Conservation (phyloP, 2,888 invertebrate genomes). For the Parasteatoda lunata region DNA sequence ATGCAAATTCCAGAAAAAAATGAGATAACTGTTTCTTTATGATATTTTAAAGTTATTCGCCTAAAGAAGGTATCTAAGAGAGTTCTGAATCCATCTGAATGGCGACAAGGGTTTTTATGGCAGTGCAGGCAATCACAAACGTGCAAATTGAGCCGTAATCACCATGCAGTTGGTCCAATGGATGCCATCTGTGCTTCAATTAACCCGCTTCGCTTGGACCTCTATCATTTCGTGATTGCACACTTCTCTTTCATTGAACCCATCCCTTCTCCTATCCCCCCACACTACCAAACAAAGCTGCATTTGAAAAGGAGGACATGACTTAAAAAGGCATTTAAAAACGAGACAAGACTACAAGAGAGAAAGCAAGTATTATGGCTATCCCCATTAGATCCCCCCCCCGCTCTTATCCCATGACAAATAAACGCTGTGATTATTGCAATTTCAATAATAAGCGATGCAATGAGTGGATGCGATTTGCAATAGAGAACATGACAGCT, state of each 20-base stretch:
- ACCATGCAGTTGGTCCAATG: slow-evolving; percentile 59
- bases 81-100: slow-evolving; percentile 29
- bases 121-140: slow-evolving; percentile 60
- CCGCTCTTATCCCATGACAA: slow-evolving; percentile 49
- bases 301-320: slow-evolving; percentile 49
- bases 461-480: slow-evolving; percentile 34
- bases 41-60: neutral
- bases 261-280: slow-evolving; percentile 23
- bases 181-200: slow-evolving; percentile 68
- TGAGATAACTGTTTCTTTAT: too few relatives aligned
- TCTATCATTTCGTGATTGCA: slow-evolving; percentile 51
- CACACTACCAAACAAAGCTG: slow-evolving; percentile 36
- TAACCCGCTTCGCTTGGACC: slow-evolving; percentile 60
- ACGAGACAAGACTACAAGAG: slow-evolving; percentile 40
- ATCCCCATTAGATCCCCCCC: slow-evolving; percentile 8
- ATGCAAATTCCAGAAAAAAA: too few relatives aligned
- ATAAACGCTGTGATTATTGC: slow-evolving; percentile 68
- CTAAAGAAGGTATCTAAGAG: slow-evolving; percentile 27
- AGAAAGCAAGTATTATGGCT: neutral
- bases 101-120: slow-evolving; percentile 65
- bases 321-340: slow-evolving; percentile 64
- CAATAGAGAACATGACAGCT: slow-evolving; percentile 54
- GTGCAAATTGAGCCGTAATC: slow-evolving; percentile 69
- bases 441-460: slow-evolving; percentile 67
- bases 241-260: slow-evolving; percentile 10